Percentiles rank a stretch among this genome's conserved stretches.
Conservation (phyloP, 2,113 vertebrate species). For the Condylura cristata region DNA sequence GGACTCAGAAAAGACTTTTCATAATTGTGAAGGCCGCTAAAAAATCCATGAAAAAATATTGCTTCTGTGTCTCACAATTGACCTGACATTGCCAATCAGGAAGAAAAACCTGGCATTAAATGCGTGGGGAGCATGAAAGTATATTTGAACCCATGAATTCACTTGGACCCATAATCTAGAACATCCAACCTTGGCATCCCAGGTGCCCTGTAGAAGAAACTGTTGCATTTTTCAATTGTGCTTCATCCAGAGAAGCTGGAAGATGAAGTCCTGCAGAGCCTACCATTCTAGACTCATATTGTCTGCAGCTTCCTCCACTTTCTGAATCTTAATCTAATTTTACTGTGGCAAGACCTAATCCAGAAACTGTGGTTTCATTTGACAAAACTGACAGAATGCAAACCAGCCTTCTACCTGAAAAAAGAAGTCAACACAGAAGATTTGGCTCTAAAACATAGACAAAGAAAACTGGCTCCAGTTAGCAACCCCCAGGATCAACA, state of each 20-base stretch:
- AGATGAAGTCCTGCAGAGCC: too few relatives aligned
- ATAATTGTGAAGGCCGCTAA: background rate
- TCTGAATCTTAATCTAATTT: background rate
- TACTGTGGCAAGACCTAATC: background rate
- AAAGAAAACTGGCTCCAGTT: background rate
- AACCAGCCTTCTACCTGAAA: background rate
- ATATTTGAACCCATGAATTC: background rate
- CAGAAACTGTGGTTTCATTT: background rate
- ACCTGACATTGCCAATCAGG: background rate
- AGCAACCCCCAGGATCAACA: background rate
- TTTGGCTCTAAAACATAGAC: background rate
- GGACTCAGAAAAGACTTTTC: background rate
- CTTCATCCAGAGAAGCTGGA: background rate
- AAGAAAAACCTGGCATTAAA: background rate
- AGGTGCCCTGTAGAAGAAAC: background rate
- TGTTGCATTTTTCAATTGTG: too few relatives aligned
- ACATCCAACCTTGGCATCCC: fast-evolving
- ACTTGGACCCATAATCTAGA: background rate
- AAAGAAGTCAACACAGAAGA: background rate
- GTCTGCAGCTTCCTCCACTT: background rate
- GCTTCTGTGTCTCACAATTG: background rate
- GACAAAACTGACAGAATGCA: background rate
- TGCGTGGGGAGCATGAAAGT: background rate
- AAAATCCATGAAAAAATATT: background rate
- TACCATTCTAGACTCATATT: too few relatives aligned